These are phyloP conservation scores for Ammodytes dubius DNA, from an alignment of 2,113 vertebrate genomes.

Conservation along the genomic window DNA sequence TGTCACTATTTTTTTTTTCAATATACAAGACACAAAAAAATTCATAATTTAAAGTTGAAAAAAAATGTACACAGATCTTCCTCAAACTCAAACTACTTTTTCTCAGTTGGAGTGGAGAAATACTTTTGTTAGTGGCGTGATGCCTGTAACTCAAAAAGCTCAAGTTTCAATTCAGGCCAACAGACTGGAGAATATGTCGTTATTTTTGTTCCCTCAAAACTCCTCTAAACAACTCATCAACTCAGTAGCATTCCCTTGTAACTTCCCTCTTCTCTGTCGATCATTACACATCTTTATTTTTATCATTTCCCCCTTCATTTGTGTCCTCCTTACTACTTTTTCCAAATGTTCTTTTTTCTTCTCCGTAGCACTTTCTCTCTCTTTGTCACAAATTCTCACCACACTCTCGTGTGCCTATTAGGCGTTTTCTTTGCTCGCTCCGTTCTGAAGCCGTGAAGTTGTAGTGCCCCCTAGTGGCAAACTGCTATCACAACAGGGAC, in stretches of 20 bases:
- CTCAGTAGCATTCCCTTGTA: neutral
- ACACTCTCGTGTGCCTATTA: neutral
- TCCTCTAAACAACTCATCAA: constrained; percentile 4
- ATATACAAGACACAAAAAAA: neutral
- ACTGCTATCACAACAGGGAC: neutral
- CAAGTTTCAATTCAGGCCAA: neutral
- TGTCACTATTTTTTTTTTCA: neutral
- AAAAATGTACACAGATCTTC: neutral
- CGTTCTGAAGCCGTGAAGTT: constrained; percentile 87
- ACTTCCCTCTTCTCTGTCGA: neutral
- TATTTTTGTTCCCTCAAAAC: neutral
- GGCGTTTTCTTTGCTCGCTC: neutral
- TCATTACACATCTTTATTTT: neutral
- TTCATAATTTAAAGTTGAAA: neutral
- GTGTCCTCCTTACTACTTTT: constrained; percentile 16
- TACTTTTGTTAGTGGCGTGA: neutral
- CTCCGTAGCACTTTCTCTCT: constrained; percentile 45
- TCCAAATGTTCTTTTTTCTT: constrained; percentile 8
- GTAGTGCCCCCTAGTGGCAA: constrained; percentile 96
- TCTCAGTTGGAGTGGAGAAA: neutral
- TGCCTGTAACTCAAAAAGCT: neutral
- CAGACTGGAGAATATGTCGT: neutral
- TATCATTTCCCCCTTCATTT: constrained; percentile 29
- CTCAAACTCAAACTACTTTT: neutral
- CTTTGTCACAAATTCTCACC: constrained; percentile 52